Evolutionary conservation across 2,888 invertebrate species (phyloP).

Genomic region (Coleophora deauratella): DNA sequence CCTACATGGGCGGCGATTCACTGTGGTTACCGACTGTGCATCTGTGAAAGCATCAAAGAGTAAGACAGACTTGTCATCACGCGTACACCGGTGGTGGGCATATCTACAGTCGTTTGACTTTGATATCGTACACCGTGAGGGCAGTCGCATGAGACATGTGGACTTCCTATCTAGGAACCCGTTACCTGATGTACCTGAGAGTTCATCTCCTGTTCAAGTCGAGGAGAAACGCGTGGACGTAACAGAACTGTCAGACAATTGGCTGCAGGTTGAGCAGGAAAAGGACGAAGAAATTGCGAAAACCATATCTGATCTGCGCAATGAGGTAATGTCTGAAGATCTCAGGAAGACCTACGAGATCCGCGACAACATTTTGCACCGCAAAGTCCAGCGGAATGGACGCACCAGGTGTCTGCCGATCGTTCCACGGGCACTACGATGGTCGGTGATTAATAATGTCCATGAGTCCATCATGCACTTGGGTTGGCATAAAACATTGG

Average conservation of each 20-base stretch:
- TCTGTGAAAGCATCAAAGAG: conserved; percentile 15
- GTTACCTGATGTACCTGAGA: neutral
- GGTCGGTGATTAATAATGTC: no score
- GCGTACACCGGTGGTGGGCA: conserved; percentile 18
- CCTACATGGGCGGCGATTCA: conserved; percentile 16
- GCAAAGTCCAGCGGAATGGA: conserved; percentile 17
- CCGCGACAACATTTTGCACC: conserved; percentile 5
- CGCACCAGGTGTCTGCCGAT: conserved; percentile 11
- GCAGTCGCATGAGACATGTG: conserved; percentile 11
- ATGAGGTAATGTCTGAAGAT: neutral
- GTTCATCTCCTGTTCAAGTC: no score
- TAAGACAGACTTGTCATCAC: conserved; percentile 14
- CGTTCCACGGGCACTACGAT: conserved; percentile 16
- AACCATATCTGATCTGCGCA: neutral
- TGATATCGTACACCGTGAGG: conserved; percentile 6
- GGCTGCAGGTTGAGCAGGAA: conserved; percentile 10
- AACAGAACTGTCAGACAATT: conserved; percentile 2
- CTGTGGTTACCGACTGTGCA: conserved; percentile 20
- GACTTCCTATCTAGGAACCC: conserved; percentile 13
- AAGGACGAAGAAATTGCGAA: conserved; percentile 2
- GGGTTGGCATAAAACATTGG: conserved; percentile 15
- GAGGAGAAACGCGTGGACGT: conserved; percentile 8
- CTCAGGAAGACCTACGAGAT: conserved; percentile 12
- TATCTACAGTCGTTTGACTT: conserved; percentile 16
- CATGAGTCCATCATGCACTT: conserved; percentile 15